Evolutionary conservation across 1,140 invertebrate genomes (phyloP), one percentile per base, ranked within the genome.

Genomic region (Conus ventricosus): DNA sequence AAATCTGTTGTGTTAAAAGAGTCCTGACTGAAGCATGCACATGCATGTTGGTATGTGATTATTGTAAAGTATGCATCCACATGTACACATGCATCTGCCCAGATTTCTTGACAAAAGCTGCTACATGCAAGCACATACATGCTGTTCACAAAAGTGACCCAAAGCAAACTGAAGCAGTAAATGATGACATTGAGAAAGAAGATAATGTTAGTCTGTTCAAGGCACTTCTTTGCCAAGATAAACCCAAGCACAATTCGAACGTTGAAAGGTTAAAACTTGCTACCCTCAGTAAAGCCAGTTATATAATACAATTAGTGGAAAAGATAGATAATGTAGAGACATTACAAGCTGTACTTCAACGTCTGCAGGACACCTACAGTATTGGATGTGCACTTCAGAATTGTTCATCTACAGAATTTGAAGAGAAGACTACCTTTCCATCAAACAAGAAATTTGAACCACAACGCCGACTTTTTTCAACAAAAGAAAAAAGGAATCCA

Each of bases 371-470:
- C n/a, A 1, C 63, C 63, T 71, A 71, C 63, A 71, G 63, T 17
- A n/a, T 71, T 71, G 63, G 63, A n/a, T 71, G 63, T n/a, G 63
- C 15, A 71, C n/a, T 71, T 15, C 63, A 71, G 63, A 71, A 71
- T 71, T 71, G n/a, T 71, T 71, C 63, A 71, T 15, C 15, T n/a
- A 71, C 63, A 71, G 63, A 71, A 15, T n/a, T 71, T 71, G 15
- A 15, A 71, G 4, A 71, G 63, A 71, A 71, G n/a, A 71, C 63
- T 71, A 71, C 63, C 15, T 71, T 17, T 71, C 15, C 63, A 71
- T n/a, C 63, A 71, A 71, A 71, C n/a, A 71, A 71, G n/a, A 17
- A 71, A n/a, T 71, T 71, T 71, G 63, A 71, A 71, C 63, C 63
- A 17, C 63, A 71, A n/a, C 63, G 63, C 63, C 63, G 63, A 71